Evolutionary conservation across 1,140 invertebrate genomes (phyloP).

Genomic region (Pseudachorutes palmiensis): DNA sequence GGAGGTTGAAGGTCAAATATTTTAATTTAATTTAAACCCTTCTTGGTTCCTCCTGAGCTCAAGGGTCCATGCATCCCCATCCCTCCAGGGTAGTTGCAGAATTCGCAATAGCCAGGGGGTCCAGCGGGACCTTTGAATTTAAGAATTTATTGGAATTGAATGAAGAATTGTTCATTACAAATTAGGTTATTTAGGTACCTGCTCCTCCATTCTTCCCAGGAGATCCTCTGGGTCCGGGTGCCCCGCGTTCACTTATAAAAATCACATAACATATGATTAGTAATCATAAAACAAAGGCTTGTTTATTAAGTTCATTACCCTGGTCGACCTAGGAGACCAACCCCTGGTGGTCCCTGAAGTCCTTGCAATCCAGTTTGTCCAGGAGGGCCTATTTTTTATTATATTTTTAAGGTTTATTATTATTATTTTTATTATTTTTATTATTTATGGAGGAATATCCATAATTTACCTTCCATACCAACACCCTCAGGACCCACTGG

Average conservation of each 20-base stretch:
- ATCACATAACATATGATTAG: slow-evolving; percentile 15
- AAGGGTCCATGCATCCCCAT: background rate
- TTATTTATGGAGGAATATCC: slow-evolving; percentile 54
- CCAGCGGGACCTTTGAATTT: slow-evolving; percentile 49
- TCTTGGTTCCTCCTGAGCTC: slow-evolving; percentile 3
- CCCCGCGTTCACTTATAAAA: background rate
- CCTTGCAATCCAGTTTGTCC: slow-evolving; percentile 43
- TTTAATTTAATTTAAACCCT: background rate
- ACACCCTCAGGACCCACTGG: slow-evolving; percentile 59
- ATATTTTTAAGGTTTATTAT: background rate
- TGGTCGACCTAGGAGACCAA: slow-evolving; percentile 50
- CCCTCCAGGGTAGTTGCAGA: slow-evolving; percentile 45
- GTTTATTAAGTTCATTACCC: slow-evolving; percentile 54
- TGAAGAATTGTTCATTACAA: background rate
- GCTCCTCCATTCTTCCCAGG: background rate
- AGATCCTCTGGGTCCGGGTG: slow-evolving; percentile 23
- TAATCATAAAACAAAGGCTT: slow-evolving; percentile 47
- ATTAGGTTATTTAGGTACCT: background rate
- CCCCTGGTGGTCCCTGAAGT: slow-evolving; percentile 53
- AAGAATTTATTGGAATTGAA: background rate
- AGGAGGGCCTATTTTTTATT: background rate
- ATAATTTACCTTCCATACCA: slow-evolving; percentile 61
- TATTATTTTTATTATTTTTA: slow-evolving; percentile 50
- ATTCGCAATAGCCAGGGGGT: slow-evolving; percentile 55
- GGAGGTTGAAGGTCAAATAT: too few relatives aligned